phyloP scores from a whole-genome alignment of 2,888 invertebrate genomes.

The Morpho deidamia region DNA sequence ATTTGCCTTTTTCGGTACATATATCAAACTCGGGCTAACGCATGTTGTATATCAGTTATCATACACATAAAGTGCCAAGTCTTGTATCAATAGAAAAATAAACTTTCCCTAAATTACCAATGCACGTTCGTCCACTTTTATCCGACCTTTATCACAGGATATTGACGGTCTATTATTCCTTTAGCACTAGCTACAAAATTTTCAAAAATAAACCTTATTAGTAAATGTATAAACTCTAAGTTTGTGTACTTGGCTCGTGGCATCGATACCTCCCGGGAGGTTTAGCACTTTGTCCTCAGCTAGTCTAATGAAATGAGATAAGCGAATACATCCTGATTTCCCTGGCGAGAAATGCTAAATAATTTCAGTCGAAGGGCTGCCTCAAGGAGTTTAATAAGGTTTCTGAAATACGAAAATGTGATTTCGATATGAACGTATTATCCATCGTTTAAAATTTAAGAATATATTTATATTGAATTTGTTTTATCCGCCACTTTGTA shows the following conservation, averaged over 20 bases:
- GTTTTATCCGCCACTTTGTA: too few relatives aligned
- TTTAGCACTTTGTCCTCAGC: slow-evolving; percentile 46
- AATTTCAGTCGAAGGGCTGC: slow-evolving; percentile 24
- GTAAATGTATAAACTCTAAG: neutral
- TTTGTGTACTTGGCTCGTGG: neutral
- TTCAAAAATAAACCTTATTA: slow-evolving; percentile 4
- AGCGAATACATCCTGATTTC: slow-evolving; percentile 65
- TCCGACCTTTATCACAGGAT: slow-evolving; percentile 10
- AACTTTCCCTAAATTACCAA: neutral
- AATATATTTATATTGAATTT: too few relatives aligned
- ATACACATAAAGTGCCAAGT: too few relatives aligned
- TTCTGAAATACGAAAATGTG: slow-evolving; percentile 19
- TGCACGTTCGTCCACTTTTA: neutral
- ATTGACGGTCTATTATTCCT: slow-evolving; percentile 19
- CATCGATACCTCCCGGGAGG: slow-evolving; percentile 10
- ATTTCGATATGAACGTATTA: neutral
- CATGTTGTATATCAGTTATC: too few relatives aligned
- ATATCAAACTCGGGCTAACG: too few relatives aligned
- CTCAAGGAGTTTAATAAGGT: slow-evolving; percentile 20
- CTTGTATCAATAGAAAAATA: too few relatives aligned
- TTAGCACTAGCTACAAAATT: slow-evolving; percentile 1
- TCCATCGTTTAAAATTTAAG: too few relatives aligned
- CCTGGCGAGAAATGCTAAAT: slow-evolving; percentile 44
- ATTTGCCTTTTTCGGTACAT: too few relatives aligned
- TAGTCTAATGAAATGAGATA: slow-evolving; percentile 64